Percentiles rank a stretch among this genome's conserved stretches.
phyloP scores from a whole-genome alignment of 2,888 invertebrate genomes.

The Baronia brevicornis region DNA sequence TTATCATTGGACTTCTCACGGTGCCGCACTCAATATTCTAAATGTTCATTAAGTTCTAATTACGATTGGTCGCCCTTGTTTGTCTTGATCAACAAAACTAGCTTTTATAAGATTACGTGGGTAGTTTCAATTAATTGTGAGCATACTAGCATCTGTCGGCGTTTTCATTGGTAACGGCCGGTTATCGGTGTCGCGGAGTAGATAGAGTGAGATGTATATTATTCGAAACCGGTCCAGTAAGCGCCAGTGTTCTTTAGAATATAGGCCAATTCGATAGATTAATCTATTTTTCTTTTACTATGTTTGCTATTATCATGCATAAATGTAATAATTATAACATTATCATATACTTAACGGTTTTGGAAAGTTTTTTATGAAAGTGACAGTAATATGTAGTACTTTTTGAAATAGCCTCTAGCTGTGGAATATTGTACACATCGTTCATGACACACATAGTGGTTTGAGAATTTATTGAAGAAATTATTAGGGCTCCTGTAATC shows the following conservation, averaged over 20 bases:
- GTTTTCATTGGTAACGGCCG: constrained; percentile 62
- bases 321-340: no score
- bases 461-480: no score
- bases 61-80: constrained; percentile 73
- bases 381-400: no score
- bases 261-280: constrained; percentile 28
- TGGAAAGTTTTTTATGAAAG: no score
- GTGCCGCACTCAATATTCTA: constrained; percentile 67
- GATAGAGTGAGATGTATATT: constrained; percentile 63
- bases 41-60: constrained; percentile 74
- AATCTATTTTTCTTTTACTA: constrained; percentile 26
- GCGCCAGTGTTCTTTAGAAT: constrained; percentile 39
- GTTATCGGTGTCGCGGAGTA: constrained; percentile 68
- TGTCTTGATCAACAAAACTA: constrained; percentile 71
- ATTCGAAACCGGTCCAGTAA: constrained; percentile 42
- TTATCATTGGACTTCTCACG: constrained; percentile 73
- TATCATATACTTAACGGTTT: no score
- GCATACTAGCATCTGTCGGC: constrained; percentile 63
- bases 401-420: no score
- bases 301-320: constrained; percentile 19
- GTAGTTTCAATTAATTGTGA: constrained; percentile 73
- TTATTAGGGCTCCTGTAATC: no score
- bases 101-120: constrained; percentile 75
- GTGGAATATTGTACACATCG: no score
- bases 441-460: no score